Conservation (phyloP, 2,113 vertebrate species). For the Pseudorhombus dupliciocellatus region DNA sequence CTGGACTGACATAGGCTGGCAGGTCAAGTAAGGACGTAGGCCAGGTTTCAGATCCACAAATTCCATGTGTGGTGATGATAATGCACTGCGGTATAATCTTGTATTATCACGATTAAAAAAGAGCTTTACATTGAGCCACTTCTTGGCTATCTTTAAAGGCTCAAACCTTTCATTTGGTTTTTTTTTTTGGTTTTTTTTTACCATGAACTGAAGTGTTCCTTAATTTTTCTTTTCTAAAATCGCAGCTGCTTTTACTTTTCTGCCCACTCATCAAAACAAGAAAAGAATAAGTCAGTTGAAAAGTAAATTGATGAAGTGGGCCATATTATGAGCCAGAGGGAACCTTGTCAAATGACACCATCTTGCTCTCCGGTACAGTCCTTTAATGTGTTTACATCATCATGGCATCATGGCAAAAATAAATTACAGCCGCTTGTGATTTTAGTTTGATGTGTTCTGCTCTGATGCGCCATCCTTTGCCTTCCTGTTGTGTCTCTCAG, state of each 20-base stretch:
- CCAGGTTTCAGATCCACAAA: slow-evolving; percentile 16
- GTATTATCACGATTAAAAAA: background rate
- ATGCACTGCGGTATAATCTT: background rate
- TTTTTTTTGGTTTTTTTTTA: too few relatives aligned
- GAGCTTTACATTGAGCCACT: background rate
- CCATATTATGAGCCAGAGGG: background rate
- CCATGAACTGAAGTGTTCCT: too few relatives aligned
- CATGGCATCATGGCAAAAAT: background rate
- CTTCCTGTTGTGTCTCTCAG: background rate
- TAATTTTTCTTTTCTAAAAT: background rate
- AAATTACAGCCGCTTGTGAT: background rate
- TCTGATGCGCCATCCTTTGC: background rate
- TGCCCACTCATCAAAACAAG: background rate
- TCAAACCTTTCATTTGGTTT: background rate
- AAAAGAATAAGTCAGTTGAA: background rate
- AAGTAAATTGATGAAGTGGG: background rate
- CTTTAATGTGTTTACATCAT: background rate
- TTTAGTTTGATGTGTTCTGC: background rate
- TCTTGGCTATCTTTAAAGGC: background rate
- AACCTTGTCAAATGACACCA: too few relatives aligned
- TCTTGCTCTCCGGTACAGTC: too few relatives aligned
- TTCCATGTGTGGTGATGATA: background rate
- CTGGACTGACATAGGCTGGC: background rate
- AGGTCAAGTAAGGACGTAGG: slow-evolving; percentile 12
- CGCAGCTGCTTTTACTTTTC: background rate